Evolutionary conservation across 35 echinoderm and acorn worm species (phyloP), one percentile per base, ranked within the genome.

Genomic region (Lytechinus pictus): DNA sequence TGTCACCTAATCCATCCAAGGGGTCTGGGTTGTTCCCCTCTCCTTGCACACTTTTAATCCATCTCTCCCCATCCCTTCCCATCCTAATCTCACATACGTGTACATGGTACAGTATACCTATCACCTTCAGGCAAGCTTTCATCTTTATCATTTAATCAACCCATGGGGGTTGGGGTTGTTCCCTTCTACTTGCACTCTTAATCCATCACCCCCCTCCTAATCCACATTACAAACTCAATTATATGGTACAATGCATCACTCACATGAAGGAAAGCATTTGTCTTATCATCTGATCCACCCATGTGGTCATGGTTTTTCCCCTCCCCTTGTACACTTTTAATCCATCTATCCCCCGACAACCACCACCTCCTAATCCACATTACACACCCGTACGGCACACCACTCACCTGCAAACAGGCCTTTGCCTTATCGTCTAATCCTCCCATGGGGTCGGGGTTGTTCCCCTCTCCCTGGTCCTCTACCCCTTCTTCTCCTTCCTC

Each of bases 341-440:
- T 24, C 61, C 66, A 24, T 5, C 19, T 44, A 0, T 24, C 14
- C 66, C 21, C 66, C 19, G n/a, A n/a, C n/a, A 8, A 4, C 19
- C 66, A 24, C 19, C 66, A 12, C 66, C 66, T 79, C 66, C 3
- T 79, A 7, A 79, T n/a, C 66, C 6, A 79, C 66, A 79, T 79
- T 79, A 24, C 21, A 58, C 56, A 58, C 56, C 14, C 19, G 5
- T 79, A 8, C n/a, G 21, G 66, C 19, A 79, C 19, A 9, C 27
- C 16, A 95, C 91, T 96, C 55, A 99, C 97, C 97, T 96, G 95
- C 10, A 99, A 61, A 89, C 96, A 98, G 16, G 95, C 95, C 66
- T 98, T 97, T 53, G 97, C 96, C 13, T 99, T 95, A 6, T 99
- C 98, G 14, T 98, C 98, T 9, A 99, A 86, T 54, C 97, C 97